Percentiles rank a stretch among this genome's conserved stretches.
Evolutionary conservation across 2,113 vertebrate genomes (phyloP).

Genomic region (Azemiops feae): DNA sequence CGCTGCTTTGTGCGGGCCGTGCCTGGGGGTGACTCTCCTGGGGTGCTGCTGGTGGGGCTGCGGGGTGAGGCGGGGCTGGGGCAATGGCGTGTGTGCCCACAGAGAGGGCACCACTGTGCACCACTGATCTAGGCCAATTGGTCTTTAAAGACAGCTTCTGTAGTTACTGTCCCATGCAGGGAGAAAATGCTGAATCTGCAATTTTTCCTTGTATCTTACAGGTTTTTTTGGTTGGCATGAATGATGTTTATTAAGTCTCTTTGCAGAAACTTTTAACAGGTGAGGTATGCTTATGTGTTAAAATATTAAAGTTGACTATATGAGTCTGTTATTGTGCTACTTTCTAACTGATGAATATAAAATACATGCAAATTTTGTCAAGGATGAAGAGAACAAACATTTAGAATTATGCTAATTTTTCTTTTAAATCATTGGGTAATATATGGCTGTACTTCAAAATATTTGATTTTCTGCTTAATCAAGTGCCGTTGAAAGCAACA

Average conservation of each 20-base stretch:
- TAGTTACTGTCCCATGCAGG: slow-evolving; percentile 70
- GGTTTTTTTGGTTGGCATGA: slow-evolving; percentile 55
- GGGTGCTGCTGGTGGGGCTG: too few species aligned
- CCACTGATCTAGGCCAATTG: slow-evolving; percentile 67
- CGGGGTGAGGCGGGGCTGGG: too few species aligned
- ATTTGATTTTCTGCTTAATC: not conserved
- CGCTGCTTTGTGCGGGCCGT: too few species aligned
- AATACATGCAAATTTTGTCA: not conserved
- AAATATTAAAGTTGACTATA: not conserved
- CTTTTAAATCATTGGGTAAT: not conserved
- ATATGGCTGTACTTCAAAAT: not conserved
- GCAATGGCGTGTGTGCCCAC: too few species aligned
- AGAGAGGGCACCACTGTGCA: too few species aligned
- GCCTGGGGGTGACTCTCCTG: too few species aligned
- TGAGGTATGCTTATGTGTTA: not conserved
- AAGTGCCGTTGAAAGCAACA: not conserved
- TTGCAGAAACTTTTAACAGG: not conserved
- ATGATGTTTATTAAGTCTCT: slow-evolving; percentile 49
- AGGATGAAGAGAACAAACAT: not conserved
- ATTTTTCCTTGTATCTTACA: slow-evolving; percentile 58
- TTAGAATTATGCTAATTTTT: not conserved
- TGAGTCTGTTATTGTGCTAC: not conserved
- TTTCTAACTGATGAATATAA: not conserved
- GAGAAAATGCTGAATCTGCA: slow-evolving; percentile 65
- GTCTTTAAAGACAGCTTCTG: slow-evolving; percentile 73